Percentiles rank a stretch among this genome's conserved stretches.
Evolutionary conservation across 2,113 vertebrate species (phyloP).

Genomic region (Melanerpes aurifrons): DNA sequence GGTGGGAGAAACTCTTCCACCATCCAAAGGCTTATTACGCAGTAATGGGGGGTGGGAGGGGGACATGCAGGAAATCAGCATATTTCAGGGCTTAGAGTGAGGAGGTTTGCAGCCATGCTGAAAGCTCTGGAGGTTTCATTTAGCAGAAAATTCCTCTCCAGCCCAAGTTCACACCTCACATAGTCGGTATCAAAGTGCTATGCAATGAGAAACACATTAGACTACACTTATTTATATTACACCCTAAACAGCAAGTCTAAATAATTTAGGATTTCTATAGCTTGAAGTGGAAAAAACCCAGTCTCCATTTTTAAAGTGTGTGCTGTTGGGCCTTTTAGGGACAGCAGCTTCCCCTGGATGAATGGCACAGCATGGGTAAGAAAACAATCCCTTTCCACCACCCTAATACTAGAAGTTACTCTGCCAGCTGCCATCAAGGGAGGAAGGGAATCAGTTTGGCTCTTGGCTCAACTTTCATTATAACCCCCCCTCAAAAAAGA

Average conservation of each 20-base stretch:
- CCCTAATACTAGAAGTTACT: neutral
- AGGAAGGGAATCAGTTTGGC: neutral
- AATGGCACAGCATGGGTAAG: accelerated
- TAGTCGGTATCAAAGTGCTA: neutral
- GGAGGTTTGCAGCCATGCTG: neutral
- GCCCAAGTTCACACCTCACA: neutral
- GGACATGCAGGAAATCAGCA: neutral
- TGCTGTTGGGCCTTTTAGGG: neutral
- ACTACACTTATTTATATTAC: neutral
- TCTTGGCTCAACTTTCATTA: neutral
- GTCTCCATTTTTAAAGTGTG: neutral
- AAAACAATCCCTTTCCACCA: neutral
- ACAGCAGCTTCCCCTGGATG: neutral
- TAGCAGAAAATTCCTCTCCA: constrained; percentile 10
- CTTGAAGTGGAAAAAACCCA: neutral
- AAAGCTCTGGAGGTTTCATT: constrained; percentile 31
- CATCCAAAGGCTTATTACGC: neutral
- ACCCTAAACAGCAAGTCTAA: constrained; percentile 1
- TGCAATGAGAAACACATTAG: constrained; percentile 25
- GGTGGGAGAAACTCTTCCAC: neutral
- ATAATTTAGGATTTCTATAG: constrained; percentile 19
- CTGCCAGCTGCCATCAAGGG: neutral
- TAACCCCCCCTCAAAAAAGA: neutral
- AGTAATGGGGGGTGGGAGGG: neutral
- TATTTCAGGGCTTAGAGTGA: neutral